Base-by-base conservation (phyloP, 1,140 invertebrate genomes). In the Eubasilissa regina region DNA sequence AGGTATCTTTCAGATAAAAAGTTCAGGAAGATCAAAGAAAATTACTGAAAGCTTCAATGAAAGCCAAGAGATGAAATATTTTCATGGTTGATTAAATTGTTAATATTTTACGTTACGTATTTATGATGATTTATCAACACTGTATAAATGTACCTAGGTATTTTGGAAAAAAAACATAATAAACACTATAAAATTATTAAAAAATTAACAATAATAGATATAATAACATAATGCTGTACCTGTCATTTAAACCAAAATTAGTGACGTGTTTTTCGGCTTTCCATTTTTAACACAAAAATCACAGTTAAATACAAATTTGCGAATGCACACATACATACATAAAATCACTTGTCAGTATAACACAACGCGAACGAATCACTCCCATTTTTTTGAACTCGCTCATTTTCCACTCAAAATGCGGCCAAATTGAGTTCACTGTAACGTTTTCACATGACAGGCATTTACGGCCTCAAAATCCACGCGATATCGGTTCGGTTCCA, bases 371-470 rank as follows among this genome's bases (percentile, higher is more conserved):
- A 15, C 64, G n/a, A n/a, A 45, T 68, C 64, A 68, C 64, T 68
- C 64, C 64, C 44, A 68, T 44, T 68, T 68, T 68, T 68, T 44
- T n/a, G 6, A 68, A 51, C 11, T 35, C 11, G 48, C 47, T 17
- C 70, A 21, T 53, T 11, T 21, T 4, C 8, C 44, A 51, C 12
- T 72, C 44, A 6, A 13, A 51, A 51, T 3, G 3, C 48, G 11
- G 3, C 11, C n/a, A 51, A 51, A 51, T 8, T 1, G 3, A 8
- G 48, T 15, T 51, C 11, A 51, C 48, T 15, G 48, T 51, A 15
- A 15, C n/a, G 48, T 51, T 51, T 51, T 51, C 48, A 51, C 48
- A 12, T 51, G 48, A 12, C 48, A 51, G 48, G 25, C 25, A 6
- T 35, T 35, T 6, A 6, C 25, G 6, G 25, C 25, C 25, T 35